These are phyloP conservation scores for Pissodes strobi DNA, from an alignment of 1,140 invertebrate species.

Conservation along the genomic window DNA sequence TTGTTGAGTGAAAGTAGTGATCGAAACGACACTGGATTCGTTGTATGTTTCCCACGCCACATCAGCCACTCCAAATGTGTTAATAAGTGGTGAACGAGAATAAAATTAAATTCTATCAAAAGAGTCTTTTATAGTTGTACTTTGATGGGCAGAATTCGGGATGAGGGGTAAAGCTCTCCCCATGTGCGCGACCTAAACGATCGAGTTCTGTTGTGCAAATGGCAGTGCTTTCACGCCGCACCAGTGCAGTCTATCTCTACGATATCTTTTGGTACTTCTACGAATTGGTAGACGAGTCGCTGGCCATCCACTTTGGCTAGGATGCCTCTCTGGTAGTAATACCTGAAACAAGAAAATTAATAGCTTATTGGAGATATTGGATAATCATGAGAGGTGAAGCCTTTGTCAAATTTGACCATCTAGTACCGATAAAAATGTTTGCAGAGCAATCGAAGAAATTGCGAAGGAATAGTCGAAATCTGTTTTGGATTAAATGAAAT, in stretches of 20 bases:
- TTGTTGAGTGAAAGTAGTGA: too few relatives aligned
- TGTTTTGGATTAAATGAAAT: too few relatives aligned
- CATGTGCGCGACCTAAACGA: neutral
- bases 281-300: conserved; percentile 98
- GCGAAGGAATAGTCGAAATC: conserved; percentile 50
- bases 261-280: conserved; percentile 98
- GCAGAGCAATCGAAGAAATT: too few relatives aligned
- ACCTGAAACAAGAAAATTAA: conserved; percentile 57
- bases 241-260: conserved; percentile 95
- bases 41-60: neutral
- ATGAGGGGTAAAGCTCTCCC: neutral
- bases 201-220: neutral
- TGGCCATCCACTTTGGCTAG: conserved; percentile 99
- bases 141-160: conserved; percentile 6
- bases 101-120: conserved; percentile 7
- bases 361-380: neutral
- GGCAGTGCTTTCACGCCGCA: conserved; percentile 56
- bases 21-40: neutral
- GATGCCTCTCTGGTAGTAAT: conserved; percentile 99
- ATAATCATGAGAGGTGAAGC: too few relatives aligned
- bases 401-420: too few relatives aligned
- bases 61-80: neutral
- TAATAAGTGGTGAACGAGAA: neutral
- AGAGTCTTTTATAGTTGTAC: conserved; percentile 20
- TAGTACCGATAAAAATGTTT: too few relatives aligned